Base-by-base conservation (phyloP, 2,797 vertebrate species). In the Enteromius unitaeniatus region DNA sequence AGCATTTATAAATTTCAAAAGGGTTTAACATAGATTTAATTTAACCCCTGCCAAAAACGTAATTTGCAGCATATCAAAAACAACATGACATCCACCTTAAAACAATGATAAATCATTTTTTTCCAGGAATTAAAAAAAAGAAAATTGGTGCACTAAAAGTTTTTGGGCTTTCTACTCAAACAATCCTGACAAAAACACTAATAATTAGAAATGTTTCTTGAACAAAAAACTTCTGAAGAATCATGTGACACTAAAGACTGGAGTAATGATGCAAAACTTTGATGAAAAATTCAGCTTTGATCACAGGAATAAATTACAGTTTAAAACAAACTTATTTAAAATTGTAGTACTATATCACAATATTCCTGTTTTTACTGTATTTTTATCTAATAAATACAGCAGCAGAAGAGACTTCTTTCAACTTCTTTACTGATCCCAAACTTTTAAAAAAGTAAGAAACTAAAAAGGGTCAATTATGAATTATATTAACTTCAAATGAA, bases 401-500 rank as follows among this genome's bases (percentile, higher is more conserved):
- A 47, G n/a, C 40, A 26, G 0, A 19, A 28, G 23, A 2, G 6
- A 28, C 28, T 31, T 31, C 26, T 31, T 31, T 68, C 14, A 64
- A 19, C 14, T 64, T 64, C 26, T 64, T 64, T 62, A 62, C 60
- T 6, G 14, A 64, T 28, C 14, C 26, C 60, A 3, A 31, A 64
- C 6, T 64, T 31, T 64, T 3, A 64, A 64, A 45, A 9, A 45
- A 42, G 40, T 28, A 31, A 40, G 23, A 78, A 64, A 79, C 62
- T 53, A 53, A 67, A 64, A 23, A 51, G 21, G 31, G 21, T 40
- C 4, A 13, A 21, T 31, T 58, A 8, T 13, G n/a, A 80, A 23
- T 79, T 23, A 77, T 19, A 49, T 53, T 45, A 19, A 80, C 65
- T 79, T 53, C 2, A 53, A 53, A 31, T 51, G 21, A 68, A 79